Percentiles rank a stretch among this genome's conserved stretches.
Evolutionary conservation across 2,888 invertebrate genomes (phyloP).

Genomic region (Aleiodes alternator): DNA sequence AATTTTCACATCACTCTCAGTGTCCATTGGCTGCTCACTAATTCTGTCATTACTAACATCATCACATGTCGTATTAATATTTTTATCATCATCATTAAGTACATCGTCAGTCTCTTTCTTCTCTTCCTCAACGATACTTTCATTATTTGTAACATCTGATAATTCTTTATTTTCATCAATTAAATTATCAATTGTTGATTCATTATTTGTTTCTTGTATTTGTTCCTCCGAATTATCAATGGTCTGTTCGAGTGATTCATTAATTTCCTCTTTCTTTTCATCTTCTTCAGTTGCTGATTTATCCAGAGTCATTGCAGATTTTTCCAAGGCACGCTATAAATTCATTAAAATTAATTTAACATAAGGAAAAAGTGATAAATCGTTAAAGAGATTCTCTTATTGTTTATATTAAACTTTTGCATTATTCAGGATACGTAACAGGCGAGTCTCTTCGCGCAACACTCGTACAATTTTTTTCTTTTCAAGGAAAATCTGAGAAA

Average conservation of each 20-base stretch:
- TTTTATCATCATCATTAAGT: conserved; percentile 72
- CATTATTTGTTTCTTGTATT: conserved; percentile 59
- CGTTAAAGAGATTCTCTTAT: conserved; percentile 16
- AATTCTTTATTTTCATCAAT: conserved; percentile 35
- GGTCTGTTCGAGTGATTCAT: conserved; percentile 64
- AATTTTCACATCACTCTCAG: conserved; percentile 69
- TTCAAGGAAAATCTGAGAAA: too few relatives aligned
- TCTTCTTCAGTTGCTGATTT: conserved; percentile 65
- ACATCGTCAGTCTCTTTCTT: conserved; percentile 77
- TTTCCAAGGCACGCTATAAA: conserved; percentile 69
- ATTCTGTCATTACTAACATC: conserved; percentile 72
- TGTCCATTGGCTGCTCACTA: background rate
- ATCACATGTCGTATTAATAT: conserved; percentile 39
- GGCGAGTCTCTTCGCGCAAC: conserved; percentile 7
- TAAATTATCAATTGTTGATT: conserved; percentile 64
- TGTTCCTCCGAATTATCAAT: conserved; percentile 65
- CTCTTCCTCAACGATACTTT: conserved; percentile 66
- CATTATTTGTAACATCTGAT: conserved; percentile 25
- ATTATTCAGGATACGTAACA: too few relatives aligned
- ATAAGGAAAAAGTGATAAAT: conserved; percentile 36
- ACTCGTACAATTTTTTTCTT: conserved; percentile 39
- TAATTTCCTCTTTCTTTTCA: conserved; percentile 60
- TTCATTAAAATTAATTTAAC: conserved; percentile 36
- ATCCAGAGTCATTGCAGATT: conserved; percentile 64
- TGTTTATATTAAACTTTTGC: too few relatives aligned